Percentiles rank a stretch among this genome's conserved stretches.
These are phyloP conservation scores for Perca flavescens DNA, from an alignment of 2,113 vertebrate genomes.

Conservation along the genomic window DNA sequence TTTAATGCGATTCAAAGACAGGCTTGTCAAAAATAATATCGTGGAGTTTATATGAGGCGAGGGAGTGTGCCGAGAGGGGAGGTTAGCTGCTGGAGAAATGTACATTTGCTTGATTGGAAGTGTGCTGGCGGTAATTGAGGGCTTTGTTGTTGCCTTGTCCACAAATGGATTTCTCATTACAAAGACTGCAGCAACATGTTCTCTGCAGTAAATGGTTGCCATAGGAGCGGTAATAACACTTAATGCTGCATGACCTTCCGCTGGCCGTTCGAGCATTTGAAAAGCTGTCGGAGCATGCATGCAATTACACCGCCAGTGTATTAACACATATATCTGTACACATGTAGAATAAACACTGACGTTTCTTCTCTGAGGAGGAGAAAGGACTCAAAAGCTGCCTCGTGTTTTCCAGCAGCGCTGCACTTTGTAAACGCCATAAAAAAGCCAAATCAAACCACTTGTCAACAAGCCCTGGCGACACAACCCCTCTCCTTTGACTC, in stretches of 20 bases:
- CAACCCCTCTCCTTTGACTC: slow-evolving; percentile 35
- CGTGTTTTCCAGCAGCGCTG: background rate
- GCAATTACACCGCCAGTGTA: slow-evolving; percentile 13
- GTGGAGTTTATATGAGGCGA: slow-evolving; percentile 63
- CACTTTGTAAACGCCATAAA: slow-evolving; percentile 40
- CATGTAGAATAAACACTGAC: background rate
- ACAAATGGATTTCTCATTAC: slow-evolving; percentile 79
- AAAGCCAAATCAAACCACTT: slow-evolving; percentile 46
- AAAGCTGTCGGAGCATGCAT: slow-evolving; percentile 19
- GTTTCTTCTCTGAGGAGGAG: background rate
- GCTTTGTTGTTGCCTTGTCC: slow-evolving; percentile 74
- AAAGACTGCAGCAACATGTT: slow-evolving; percentile 55
- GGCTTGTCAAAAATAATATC: slow-evolving; percentile 74
- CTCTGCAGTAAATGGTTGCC: slow-evolving; percentile 62
- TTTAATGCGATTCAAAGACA: slow-evolving; percentile 78
- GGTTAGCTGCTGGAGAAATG: slow-evolving; percentile 42
- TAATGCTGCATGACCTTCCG: slow-evolving; percentile 51
- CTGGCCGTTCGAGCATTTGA: slow-evolving; percentile 26
- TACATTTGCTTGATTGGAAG: slow-evolving; percentile 58
- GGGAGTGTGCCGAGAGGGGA: slow-evolving; percentile 18
- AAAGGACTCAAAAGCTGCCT: background rate
- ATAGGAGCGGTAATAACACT: slow-evolving; percentile 61
- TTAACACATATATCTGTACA: slow-evolving; percentile 9
- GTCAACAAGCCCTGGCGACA: slow-evolving; percentile 23
- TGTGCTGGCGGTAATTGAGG: slow-evolving; percentile 68